Percentiles rank a stretch among this genome's conserved stretches.
Evolutionary conservation across 2,888 invertebrate species (phyloP).

Genomic region (Oscheius sp.): DNA sequence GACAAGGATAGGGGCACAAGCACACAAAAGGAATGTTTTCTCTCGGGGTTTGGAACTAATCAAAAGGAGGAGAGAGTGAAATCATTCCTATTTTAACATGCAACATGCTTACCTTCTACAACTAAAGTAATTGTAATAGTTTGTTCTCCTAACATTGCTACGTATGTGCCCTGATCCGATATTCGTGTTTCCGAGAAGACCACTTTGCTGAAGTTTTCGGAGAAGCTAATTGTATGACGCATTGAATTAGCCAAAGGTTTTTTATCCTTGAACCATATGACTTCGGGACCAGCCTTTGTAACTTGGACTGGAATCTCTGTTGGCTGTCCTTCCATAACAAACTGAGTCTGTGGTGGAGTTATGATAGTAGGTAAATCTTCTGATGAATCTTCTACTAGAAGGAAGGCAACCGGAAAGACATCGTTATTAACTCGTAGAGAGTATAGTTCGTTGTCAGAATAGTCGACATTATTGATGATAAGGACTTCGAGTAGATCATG

Average conservation of each 20-base stretch:
- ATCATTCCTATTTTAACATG: not conserved
- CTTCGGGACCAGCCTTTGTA: slow-evolving; percentile 55
- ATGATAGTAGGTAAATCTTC: slow-evolving; percentile 44
- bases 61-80: too few relatives aligned
- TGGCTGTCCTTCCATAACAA: slow-evolving; percentile 73
- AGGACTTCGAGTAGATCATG: slow-evolving; percentile 70
- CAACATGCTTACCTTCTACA: slow-evolving; percentile 67
- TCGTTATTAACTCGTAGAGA: slow-evolving; percentile 70
- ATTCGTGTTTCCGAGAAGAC: slow-evolving; percentile 59
- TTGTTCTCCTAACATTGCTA: slow-evolving; percentile 61
- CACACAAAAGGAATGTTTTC: not conserved
- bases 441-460: slow-evolving; percentile 68
- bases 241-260: slow-evolving; percentile 49
- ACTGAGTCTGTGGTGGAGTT: slow-evolving; percentile 66
- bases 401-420: slow-evolving; percentile 69
- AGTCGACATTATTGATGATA: slow-evolving; percentile 65
- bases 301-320: slow-evolving; percentile 63
- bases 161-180: slow-evolving; percentile 68
- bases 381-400: slow-evolving; percentile 62
- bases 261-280: slow-evolving; percentile 68
- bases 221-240: slow-evolving; percentile 52
- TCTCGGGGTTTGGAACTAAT: too few relatives aligned
- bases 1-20: not conserved
- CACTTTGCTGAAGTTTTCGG: slow-evolving; percentile 59
- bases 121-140: slow-evolving; percentile 65